Evolutionary conservation across 2,113 vertebrate species (phyloP).

Genomic region (Vulpes lagopus): DNA sequence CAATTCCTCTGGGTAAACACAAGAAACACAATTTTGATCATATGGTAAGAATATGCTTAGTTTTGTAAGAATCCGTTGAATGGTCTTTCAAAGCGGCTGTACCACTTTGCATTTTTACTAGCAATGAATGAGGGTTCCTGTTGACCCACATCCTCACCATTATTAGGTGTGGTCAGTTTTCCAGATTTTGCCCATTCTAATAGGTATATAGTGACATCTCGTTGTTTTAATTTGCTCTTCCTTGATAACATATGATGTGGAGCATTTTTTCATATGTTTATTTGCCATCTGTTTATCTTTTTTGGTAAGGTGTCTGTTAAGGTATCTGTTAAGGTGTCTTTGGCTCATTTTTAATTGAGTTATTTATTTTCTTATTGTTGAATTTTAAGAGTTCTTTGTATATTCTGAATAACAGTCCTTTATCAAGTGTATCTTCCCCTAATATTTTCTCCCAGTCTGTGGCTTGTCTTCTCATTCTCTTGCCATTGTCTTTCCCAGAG

Average conservation of each 20-base stretch:
- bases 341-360: background rate
- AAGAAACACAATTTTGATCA: background rate
- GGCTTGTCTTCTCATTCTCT: background rate
- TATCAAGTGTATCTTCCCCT: background rate
- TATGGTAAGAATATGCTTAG: background rate
- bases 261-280: background rate
- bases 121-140: background rate
- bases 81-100: background rate
- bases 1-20: background rate
- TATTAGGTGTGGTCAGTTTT: background rate
- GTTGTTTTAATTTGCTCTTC: background rate
- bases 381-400: background rate
- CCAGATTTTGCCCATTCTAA: background rate
- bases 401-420: background rate
- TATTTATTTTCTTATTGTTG: background rate
- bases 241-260: background rate
- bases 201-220: background rate
- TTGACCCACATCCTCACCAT: background rate
- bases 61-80: background rate
- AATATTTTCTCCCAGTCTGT: background rate
- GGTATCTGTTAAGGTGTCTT: background rate
- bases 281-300: background rate
- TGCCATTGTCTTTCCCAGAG: background rate
- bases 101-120: background rate
- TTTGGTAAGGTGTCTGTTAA: background rate